Evolutionary conservation across 2,797 vertebrate species (phyloP).

Genomic region (Falco rusticolus): DNA sequence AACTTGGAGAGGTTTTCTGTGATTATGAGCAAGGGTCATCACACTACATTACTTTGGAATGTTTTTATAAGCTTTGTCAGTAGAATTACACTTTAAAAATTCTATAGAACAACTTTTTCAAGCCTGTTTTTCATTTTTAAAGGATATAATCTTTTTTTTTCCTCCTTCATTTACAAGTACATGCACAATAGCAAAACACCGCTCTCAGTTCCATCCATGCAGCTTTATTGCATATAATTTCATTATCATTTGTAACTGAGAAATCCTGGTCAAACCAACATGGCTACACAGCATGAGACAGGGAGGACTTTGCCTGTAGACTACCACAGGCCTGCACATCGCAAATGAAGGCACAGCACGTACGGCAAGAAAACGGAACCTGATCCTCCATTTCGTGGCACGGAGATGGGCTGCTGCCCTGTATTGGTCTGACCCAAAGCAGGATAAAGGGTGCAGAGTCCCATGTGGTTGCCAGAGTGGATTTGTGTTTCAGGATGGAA

Average conservation of each 20-base stretch:
- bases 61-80: slow-evolving; percentile 70
- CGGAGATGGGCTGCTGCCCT: not conserved
- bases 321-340: not conserved
- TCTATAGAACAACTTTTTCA: slow-evolving; percentile 34
- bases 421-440: not conserved
- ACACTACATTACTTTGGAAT: slow-evolving; percentile 59
- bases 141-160: slow-evolving; percentile 9
- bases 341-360: not conserved
- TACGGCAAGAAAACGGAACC: not conserved
- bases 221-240: not conserved
- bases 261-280: not conserved
- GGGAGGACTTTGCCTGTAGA: not conserved
- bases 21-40: slow-evolving; percentile 66
- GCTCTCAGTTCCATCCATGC: not conserved
- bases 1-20: slow-evolving; percentile 62
- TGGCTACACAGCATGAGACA: not conserved
- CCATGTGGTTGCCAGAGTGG: not conserved
- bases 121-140: slow-evolving; percentile 65
- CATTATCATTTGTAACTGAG: not conserved
- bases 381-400: not conserved
- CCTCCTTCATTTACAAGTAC: not conserved
- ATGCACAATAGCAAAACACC: not conserved
- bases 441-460: not conserved
- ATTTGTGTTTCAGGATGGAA: not conserved
- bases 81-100: slow-evolving; percentile 35